phyloP scores from a whole-genome alignment of 2,113 vertebrate genomes.

The Pelodiscus sinensis region DNA sequence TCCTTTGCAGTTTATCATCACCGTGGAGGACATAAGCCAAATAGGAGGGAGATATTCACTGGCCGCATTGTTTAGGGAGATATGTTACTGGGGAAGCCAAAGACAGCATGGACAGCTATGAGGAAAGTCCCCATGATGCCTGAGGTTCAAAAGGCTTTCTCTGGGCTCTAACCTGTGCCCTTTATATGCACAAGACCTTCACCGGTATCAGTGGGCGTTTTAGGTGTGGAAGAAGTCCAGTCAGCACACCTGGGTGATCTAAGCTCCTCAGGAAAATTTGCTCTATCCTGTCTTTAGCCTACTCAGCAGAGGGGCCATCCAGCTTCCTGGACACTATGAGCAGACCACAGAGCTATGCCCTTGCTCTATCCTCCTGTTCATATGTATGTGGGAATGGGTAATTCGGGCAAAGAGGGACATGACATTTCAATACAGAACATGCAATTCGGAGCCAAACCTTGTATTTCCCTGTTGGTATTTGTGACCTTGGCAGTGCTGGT shows the following conservation, averaged over 20 bases:
- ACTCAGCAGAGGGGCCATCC: not conserved
- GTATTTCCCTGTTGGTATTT: not conserved
- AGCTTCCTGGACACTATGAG: not conserved
- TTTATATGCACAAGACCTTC: not conserved
- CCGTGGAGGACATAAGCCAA: not conserved
- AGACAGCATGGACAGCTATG: not conserved
- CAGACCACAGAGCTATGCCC: not conserved
- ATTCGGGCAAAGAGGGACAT: fast-evolving
- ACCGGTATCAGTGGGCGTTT: not conserved
- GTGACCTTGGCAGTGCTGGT: not conserved
- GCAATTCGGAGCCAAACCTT: fast-evolving
- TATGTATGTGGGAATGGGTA: not conserved
- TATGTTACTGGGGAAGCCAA: not conserved
- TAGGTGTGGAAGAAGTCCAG: not conserved
- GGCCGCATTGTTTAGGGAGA: not conserved
- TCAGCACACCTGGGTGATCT: not conserved
- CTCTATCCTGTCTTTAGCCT: not conserved
- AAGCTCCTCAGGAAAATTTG: not conserved
- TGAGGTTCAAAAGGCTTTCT: not conserved
- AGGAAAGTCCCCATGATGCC: not conserved
- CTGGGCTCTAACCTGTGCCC: not conserved
- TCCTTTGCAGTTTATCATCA: not conserved
- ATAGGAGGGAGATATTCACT: not conserved
- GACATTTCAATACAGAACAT: not conserved
- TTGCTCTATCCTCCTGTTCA: not conserved